These are phyloP conservation scores for Castor canadensis DNA, from an alignment of 2,113 vertebrate species.

Conservation along the genomic window DNA sequence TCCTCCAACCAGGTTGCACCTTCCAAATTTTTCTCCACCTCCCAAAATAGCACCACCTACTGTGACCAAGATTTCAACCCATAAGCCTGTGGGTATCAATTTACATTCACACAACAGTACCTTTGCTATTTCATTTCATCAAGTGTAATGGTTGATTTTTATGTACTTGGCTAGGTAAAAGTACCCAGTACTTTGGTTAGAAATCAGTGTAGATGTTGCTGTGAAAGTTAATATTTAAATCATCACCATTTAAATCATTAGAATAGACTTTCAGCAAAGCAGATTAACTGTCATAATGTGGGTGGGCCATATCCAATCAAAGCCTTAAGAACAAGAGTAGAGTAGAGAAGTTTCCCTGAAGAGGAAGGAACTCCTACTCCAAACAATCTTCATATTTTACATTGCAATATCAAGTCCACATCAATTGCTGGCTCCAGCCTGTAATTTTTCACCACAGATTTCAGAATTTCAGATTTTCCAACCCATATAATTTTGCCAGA, in stretches of 20 bases:
- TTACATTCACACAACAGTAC: too few species aligned
- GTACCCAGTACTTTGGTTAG: background rate
- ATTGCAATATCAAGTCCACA: background rate
- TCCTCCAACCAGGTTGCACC: too few species aligned
- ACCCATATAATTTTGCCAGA: accelerated
- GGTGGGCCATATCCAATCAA: background rate
- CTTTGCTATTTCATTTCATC: too few species aligned
- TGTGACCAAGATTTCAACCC: too few species aligned
- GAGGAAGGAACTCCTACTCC: background rate
- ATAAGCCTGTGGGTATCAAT: too few species aligned
- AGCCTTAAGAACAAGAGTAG: background rate
- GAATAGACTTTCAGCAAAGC: background rate
- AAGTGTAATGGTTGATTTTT: too few species aligned
- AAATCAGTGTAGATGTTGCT: background rate
- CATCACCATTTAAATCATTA: background rate
- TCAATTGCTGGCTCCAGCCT: background rate
- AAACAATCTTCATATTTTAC: accelerated
- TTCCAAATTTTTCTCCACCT: too few species aligned
- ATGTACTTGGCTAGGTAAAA: background rate
- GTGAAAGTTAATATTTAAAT: background rate
- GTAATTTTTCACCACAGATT: background rate
- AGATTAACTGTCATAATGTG: background rate
- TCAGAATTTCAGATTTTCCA: background rate
- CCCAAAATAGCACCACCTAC: too few species aligned
- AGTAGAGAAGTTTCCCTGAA: background rate